Evolutionary conservation across 2,113 vertebrate genomes (phyloP), one percentile per base, ranked within the genome.

Genomic region (Trematomus loennbergii): DNA sequence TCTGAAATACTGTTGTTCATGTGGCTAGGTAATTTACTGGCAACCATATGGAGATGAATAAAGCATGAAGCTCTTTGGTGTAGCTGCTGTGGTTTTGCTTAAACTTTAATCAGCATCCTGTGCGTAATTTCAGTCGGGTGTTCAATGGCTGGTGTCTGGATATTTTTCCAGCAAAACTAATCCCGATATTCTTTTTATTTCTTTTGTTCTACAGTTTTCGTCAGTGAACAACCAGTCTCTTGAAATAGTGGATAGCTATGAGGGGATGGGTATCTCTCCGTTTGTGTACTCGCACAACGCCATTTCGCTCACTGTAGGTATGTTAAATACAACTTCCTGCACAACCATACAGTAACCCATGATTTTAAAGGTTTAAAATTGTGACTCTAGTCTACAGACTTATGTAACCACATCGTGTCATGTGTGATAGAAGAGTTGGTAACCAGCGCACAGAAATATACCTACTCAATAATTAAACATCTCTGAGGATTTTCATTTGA

Each of bases 291-390:
- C 87, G 4, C 93, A 95, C 43, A 95, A 95, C 75, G 88, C 80
- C 1, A 3, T 96, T 0, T 91, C 89, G 0, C 91, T 96, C 53
- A 70, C 83, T 29, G 92, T 90, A n/a, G 95, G 95, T 95, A 91
- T 57, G 93, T 88, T 20, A 62, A 6, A 0, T 5, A 10, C 2
- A 12, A 2, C 40, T 62, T 64, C 49, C 45, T 52, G 9, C 3
- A 48, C 59, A 55, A 29, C 15, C 33, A 3, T 20, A 15, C 1
- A 18, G 3, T 9, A 53, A 29, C 25, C 3, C 25, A 29, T 29
- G 25, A 29, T 29, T 29, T 29, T 29, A 29, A 29, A 29, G 3
- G 25, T 75, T 57, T 48, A 22, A 80, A 69, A 82, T 62, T 59
- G 25, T 81, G 20, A 22, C 66, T 65, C 2, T 18, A 12, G 16